These are phyloP conservation scores for Chymomyza amoena DNA, from an alignment of 2,888 invertebrate species.

Conservation along the genomic window DNA sequence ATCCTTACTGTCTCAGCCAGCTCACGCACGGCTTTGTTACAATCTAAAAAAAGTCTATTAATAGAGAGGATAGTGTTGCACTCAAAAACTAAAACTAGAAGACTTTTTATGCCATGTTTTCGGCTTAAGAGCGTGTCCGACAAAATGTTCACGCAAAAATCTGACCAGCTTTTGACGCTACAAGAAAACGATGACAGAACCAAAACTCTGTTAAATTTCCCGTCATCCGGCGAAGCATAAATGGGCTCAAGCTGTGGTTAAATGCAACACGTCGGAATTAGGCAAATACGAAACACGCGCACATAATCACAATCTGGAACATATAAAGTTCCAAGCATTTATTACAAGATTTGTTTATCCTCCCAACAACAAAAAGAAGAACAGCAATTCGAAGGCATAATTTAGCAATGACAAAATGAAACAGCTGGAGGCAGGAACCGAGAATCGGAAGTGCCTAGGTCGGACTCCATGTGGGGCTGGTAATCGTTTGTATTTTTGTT, in stretches of 20 bases:
- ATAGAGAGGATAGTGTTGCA: too few relatives aligned
- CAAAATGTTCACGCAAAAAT: too few relatives aligned
- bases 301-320: not conserved
- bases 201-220: slow-evolving; percentile 38
- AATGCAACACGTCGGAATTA: slow-evolving; percentile 24
- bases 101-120: too few relatives aligned
- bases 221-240: not conserved
- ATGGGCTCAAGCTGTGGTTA: not conserved
- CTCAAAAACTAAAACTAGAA: too few relatives aligned
- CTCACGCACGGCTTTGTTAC: too few relatives aligned
- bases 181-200: slow-evolving; percentile 22
- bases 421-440: not conserved
- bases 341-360: not conserved
- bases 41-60: too few relatives aligned
- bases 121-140: too few relatives aligned
- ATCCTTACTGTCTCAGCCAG: too few relatives aligned
- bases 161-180: not conserved
- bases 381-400: not conserved
- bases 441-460: not conserved
- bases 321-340: not conserved
- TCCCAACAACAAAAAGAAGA: not conserved
- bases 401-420: slow-evolving; percentile 1
- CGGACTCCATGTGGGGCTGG: not conserved
- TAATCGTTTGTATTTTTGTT: not conserved
- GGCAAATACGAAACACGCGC: not conserved